Evolutionary conservation across 2,888 invertebrate genomes (phyloP).

Genomic region (Crocallis elinguaria): DNA sequence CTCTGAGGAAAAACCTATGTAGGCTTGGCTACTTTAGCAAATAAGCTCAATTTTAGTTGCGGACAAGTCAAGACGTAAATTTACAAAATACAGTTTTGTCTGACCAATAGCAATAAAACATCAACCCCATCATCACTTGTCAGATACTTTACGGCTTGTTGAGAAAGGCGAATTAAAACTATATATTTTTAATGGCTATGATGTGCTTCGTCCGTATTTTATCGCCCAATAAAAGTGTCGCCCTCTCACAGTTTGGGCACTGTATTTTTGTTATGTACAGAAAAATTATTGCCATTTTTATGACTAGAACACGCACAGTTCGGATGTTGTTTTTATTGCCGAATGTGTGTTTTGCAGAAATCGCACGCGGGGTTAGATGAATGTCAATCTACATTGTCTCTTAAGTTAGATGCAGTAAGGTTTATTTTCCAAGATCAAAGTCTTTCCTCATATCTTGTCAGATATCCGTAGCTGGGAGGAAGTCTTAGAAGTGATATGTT

Average conservation of each 20-base stretch:
- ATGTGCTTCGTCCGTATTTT: constrained; percentile 58
- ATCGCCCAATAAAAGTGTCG: constrained; percentile 68
- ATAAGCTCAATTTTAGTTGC: too few species aligned
- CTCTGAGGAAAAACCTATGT: too few species aligned
- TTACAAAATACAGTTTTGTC: too few species aligned
- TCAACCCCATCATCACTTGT: constrained; percentile 12
- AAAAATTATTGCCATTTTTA: constrained; percentile 70
- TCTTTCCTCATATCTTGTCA: constrained; percentile 9
- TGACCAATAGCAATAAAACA: constrained; percentile 1
- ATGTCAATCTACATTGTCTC: background rate
- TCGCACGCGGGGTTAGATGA: background rate
- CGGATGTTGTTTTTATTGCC: constrained; percentile 50
- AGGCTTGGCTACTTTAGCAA: too few species aligned
- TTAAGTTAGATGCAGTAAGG: background rate
- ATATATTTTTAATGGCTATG: constrained; percentile 25
- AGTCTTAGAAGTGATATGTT: constrained; percentile 17
- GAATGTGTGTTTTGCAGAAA: constrained; percentile 29
- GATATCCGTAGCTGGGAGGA: constrained; percentile 3
- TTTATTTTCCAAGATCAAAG: background rate
- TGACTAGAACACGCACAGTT: constrained; percentile 54
- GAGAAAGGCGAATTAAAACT: constrained; percentile 35
- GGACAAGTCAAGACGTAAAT: too few species aligned
- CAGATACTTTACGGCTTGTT: constrained; percentile 30
- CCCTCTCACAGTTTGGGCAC: constrained; percentile 63
- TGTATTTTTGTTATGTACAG: constrained; percentile 57